Percentiles rank a stretch among this genome's conserved stretches.
phyloP scores from a whole-genome alignment of 2,797 vertebrate species.

The Hypotaenidia philippensis region DNA sequence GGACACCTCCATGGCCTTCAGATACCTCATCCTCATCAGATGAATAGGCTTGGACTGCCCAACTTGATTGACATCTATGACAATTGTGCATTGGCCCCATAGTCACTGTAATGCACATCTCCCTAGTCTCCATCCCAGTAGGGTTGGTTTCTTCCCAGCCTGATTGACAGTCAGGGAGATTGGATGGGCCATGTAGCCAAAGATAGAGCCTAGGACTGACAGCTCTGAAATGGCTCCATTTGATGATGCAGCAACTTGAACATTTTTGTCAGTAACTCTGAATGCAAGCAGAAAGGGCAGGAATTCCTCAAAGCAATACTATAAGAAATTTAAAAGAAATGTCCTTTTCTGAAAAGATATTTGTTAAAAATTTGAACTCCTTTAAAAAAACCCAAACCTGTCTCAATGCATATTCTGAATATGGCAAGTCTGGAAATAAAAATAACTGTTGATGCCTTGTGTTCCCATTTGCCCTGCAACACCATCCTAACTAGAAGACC shows the following conservation, averaged over 20 bases:
- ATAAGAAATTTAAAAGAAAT: conserved; percentile 18
- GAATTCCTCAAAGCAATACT: conserved; percentile 50
- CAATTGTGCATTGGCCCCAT: not conserved
- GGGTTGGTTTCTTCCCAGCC: not conserved
- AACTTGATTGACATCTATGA: not conserved
- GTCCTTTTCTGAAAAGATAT: conserved; percentile 5
- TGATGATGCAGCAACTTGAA: conserved; percentile 3
- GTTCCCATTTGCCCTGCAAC: conserved; percentile 40
- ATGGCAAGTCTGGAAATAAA: conserved; percentile 47
- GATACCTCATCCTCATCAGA: not conserved
- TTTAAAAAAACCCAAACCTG: not conserved
- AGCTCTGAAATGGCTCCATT: conserved; percentile 44
- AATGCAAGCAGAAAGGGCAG: conserved; percentile 47
- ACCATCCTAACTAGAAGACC: not conserved
- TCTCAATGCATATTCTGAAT: conserved; percentile 28
- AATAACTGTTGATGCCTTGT: conserved; percentile 35
- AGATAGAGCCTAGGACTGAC: conserved; percentile 38
- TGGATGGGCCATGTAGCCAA: not conserved
- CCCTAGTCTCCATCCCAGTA: not conserved
- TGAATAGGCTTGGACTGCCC: not conserved
- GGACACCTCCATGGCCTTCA: not conserved
- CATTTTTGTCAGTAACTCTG: conserved; percentile 27
- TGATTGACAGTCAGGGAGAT: conserved; percentile 59
- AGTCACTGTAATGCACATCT: not conserved
- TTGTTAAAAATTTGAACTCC: not conserved